phyloP scores from a whole-genome alignment of 2,113 vertebrate genomes.

The Ameiurus melas region DNA sequence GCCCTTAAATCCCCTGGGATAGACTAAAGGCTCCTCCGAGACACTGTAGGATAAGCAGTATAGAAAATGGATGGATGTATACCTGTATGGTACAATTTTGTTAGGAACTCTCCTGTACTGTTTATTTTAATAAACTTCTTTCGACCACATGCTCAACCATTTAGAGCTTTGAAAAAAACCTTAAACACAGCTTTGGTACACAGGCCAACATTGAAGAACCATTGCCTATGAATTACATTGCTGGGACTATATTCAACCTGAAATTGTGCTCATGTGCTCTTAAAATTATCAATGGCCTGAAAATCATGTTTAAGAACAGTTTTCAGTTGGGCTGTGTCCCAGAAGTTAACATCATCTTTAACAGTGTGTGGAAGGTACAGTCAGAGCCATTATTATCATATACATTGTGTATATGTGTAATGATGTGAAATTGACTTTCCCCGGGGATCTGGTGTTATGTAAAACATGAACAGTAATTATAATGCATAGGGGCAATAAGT shows the following conservation, averaged over 20 bases:
- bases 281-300: background rate
- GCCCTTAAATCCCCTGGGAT: too few relatives aligned
- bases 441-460: background rate
- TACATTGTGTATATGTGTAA: background rate
- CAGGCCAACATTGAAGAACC: background rate
- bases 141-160: conserved; percentile 26
- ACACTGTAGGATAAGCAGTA: too few relatives aligned
- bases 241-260: conserved; percentile 3
- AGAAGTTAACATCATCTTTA: background rate
- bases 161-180: background rate
- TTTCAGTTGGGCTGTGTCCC: background rate
- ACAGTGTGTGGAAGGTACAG: background rate
- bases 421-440: background rate
- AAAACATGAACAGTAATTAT: background rate
- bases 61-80: too few relatives aligned
- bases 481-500: background rate
- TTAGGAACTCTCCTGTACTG: background rate
- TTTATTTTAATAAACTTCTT: conserved; percentile 18
- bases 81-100: background rate
- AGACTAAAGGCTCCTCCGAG: too few relatives aligned
- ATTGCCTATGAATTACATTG: conserved; percentile 34
- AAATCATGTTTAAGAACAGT: conserved; percentile 24
- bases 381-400: background rate
- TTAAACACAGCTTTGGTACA: background rate
- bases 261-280: conserved; percentile 15